phyloP scores from a whole-genome alignment of 1,140 invertebrate species.

The Kradibia gibbosae region DNA sequence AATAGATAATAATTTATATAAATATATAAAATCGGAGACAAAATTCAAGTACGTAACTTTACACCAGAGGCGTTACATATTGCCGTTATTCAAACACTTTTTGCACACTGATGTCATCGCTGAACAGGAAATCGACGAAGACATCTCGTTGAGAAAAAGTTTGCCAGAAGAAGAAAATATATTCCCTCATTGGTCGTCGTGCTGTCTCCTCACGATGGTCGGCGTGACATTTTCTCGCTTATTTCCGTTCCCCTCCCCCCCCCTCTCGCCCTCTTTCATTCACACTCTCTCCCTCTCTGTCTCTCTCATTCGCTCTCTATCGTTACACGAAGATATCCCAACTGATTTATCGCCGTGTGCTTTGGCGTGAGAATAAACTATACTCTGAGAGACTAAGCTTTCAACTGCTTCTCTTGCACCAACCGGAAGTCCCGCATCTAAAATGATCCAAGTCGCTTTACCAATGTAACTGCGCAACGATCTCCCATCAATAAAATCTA shows the following conservation, averaged over 20 bases:
- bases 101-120: conserved; percentile 40
- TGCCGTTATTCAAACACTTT: conserved; percentile 45
- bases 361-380: conserved; percentile 42
- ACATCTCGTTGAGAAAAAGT: conserved; percentile 55
- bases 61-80: conserved; percentile 46
- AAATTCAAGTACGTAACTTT: conserved; percentile 17
- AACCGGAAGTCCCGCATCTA: conserved; percentile 27
- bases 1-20: too few species aligned
- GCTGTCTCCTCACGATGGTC: conserved; percentile 39
- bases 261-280: not conserved
- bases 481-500: conserved; percentile 3
- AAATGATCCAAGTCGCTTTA: conserved; percentile 20
- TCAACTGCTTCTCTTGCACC: not conserved
- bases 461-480: not conserved
- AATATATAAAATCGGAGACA: not conserved
- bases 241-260: not conserved
- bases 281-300: not conserved
- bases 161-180: conserved; percentile 50
- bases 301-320: conserved; percentile 32
- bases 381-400: not conserved
- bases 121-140: conserved; percentile 57
- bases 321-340: not conserved
- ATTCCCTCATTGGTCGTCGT: conserved; percentile 52
- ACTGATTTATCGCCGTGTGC: conserved; percentile 46
- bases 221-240: conserved; percentile 21